These are phyloP conservation scores for Mylabris phalerata DNA, from an alignment of 1,140 invertebrate genomes.

Conservation along the genomic window DNA sequence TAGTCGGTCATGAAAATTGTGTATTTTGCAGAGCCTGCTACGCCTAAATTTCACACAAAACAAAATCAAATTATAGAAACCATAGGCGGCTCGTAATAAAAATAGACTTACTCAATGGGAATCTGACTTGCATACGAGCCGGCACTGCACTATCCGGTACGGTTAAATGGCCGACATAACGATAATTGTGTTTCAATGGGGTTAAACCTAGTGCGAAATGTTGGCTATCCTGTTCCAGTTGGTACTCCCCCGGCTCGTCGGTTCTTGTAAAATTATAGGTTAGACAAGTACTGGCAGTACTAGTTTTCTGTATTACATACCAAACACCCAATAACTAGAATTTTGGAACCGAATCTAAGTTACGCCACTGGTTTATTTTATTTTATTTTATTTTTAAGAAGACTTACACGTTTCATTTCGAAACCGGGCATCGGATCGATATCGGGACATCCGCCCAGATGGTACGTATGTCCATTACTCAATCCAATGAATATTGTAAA, in stretches of 20 bases:
- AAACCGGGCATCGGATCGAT: constrained; percentile 64
- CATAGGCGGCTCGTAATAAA: neutral
- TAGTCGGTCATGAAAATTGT: constrained; percentile 72
- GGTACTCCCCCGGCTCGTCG: constrained; percentile 60
- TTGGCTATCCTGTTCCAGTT: constrained; percentile 66
- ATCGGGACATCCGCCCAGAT: constrained; percentile 64
- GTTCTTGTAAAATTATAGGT: constrained; percentile 68
- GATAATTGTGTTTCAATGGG: constrained; percentile 65
- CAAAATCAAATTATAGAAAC: constrained; percentile 20
- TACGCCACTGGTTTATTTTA: neutral
- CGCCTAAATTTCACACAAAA: constrained; percentile 45
- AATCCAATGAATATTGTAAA: too few species aligned
- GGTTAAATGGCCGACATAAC: constrained; percentile 65
- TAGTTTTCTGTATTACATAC: constrained; percentile 79
- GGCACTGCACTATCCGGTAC: constrained; percentile 58
- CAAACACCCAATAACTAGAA: constrained; percentile 68
- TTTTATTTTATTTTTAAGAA: neutral
- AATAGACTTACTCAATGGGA: constrained; percentile 61
- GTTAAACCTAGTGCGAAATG: constrained; percentile 61
- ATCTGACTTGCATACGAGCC: constrained; percentile 64
- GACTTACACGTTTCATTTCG: constrained; percentile 61
- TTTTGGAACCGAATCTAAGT: neutral
- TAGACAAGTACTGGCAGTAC: constrained; percentile 70
- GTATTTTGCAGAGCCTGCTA: constrained; percentile 67
- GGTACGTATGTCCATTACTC: constrained; percentile 53